These are phyloP conservation scores for Neoarius graeffei DNA, from an alignment of 2,113 vertebrate genomes.

Conservation along the genomic window DNA sequence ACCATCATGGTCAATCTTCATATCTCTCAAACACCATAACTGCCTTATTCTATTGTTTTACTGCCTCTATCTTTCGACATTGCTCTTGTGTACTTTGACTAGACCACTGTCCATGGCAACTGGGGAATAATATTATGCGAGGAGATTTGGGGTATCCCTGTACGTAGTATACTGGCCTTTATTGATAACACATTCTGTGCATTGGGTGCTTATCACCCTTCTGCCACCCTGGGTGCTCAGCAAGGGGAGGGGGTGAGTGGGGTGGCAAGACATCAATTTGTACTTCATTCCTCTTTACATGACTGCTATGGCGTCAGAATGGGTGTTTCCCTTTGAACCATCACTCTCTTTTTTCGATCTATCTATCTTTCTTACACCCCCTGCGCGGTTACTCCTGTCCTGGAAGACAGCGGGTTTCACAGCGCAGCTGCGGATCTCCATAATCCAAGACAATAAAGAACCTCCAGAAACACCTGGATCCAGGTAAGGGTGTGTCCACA, in stretches of 20 bases:
- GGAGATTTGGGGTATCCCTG: slow-evolving; percentile 74
- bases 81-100: not conserved
- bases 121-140: not conserved
- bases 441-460: slow-evolving; percentile 52
- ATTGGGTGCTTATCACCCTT: slow-evolving; percentile 64
- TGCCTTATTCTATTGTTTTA: not conserved
- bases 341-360: slow-evolving; percentile 50
- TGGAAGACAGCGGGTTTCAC: slow-evolving; percentile 43
- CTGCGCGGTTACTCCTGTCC: slow-evolving; percentile 56
- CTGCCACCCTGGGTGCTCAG: slow-evolving; percentile 44
- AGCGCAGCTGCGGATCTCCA: slow-evolving; percentile 50
- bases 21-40: not conserved
- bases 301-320: slow-evolving; percentile 51
- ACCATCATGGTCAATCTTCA: not conserved
- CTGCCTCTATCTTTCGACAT: not conserved
- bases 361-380: slow-evolving; percentile 36
- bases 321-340: slow-evolving; percentile 69
- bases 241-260: slow-evolving; percentile 34
- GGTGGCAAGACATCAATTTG: slow-evolving; percentile 42
- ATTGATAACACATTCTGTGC: slow-evolving; percentile 65
- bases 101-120: not conserved
- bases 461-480: slow-evolving; percentile 69
- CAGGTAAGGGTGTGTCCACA: slow-evolving; percentile 70
- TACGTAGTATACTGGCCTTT: slow-evolving; percentile 63
- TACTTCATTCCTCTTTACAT: slow-evolving; percentile 33